Evolutionary conservation across 2,113 vertebrate genomes (phyloP).

Genomic region (Scomber scombrus): DNA sequence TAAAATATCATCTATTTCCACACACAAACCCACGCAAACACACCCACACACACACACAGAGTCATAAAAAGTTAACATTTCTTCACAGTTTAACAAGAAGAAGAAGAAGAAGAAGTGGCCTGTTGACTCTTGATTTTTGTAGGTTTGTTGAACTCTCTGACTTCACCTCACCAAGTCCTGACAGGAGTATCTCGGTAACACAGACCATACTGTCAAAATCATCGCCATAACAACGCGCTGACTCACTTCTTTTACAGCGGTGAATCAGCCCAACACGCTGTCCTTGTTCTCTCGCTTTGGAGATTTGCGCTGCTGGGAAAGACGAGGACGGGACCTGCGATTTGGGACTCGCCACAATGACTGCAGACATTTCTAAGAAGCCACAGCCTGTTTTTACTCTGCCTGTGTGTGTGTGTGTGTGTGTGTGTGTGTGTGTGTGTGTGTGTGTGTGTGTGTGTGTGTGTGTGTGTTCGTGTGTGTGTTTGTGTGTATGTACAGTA

Average conservation of each 20-base stretch:
- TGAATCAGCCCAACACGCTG: conserved; percentile 64
- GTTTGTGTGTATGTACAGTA: conserved; percentile 15
- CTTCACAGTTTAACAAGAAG: no score
- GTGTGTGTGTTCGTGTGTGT: background rate
- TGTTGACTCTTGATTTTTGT: background rate
- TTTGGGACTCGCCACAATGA: conserved; percentile 71
- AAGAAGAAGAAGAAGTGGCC: background rate
- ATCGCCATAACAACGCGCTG: conserved; percentile 51
- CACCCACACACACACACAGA: no score
- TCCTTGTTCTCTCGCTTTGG: conserved; percentile 42
- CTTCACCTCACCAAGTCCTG: conserved; percentile 37
- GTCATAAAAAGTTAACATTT: background rate
- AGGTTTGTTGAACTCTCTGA: conserved; percentile 4
- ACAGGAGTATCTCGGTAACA: conserved; percentile 41
- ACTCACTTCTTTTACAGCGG: conserved; percentile 61
- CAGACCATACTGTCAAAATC: conserved; percentile 65
- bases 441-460: conserved; percentile 18
- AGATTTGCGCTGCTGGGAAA: conserved; percentile 75
- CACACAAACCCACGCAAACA: no score
- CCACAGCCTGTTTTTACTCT: conserved; percentile 60
- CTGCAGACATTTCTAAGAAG: conserved; percentile 70
- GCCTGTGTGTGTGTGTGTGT: conserved; percentile 22
- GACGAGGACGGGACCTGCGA: conserved; percentile 54
- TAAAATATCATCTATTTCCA: background rate
- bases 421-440: conserved; percentile 1